phyloP scores from a whole-genome alignment of 2,797 vertebrate species.

The Tauraco hartlaubi region DNA sequence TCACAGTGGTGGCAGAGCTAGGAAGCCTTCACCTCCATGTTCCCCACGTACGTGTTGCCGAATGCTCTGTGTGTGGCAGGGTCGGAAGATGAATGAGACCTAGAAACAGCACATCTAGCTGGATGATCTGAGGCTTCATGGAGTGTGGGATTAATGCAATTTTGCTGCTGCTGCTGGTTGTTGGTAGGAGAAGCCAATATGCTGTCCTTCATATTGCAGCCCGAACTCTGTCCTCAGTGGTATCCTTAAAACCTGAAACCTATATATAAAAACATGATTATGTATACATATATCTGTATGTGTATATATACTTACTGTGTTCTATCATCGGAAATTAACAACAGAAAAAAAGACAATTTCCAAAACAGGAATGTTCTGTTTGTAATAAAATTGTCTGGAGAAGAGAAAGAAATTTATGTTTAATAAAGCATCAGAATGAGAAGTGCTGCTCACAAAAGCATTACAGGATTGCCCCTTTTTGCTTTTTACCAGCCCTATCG shows the following conservation, averaged over 20 bases:
- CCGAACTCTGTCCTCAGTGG: not conserved
- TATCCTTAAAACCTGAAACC: not conserved
- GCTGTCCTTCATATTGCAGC: not conserved
- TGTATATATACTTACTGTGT: not conserved
- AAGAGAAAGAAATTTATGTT: not conserved
- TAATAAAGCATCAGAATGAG: not conserved
- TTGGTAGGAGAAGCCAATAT: not conserved
- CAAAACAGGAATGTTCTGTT: not conserved
- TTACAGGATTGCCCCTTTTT: not conserved
- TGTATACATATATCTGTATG: not conserved
- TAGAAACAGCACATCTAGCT: not conserved
- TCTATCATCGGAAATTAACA: not conserved
- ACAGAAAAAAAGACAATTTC: not conserved
- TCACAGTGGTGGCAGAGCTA: not conserved
- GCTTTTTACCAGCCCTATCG: not conserved
- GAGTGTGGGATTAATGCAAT: not conserved
- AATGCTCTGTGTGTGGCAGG: accelerated
- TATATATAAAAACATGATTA: not conserved
- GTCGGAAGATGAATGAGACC: not conserved
- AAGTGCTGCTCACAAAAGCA: not conserved
- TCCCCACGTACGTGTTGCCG: accelerated
- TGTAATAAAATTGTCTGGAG: not conserved
- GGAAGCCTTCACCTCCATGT: not conserved
- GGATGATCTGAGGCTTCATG: not conserved
- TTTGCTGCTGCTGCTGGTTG: not conserved